Percentiles rank a stretch among this genome's conserved stretches.
phyloP scores from a whole-genome alignment of 2,113 vertebrate genomes.

The Naja naja region DNA sequence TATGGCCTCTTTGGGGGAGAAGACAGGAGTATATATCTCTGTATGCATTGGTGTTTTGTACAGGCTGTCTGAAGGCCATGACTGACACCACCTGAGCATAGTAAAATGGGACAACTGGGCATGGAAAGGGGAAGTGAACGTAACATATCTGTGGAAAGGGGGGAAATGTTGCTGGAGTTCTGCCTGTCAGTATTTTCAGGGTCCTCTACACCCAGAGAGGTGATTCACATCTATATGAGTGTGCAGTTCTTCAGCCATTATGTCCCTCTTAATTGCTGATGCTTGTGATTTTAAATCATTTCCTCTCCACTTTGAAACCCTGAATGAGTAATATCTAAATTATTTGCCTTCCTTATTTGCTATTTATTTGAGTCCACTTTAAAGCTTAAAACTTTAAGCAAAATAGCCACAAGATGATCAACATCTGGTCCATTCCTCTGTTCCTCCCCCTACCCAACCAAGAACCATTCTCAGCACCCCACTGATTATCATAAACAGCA shows the following conservation, averaged over 20 bases:
- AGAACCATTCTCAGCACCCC: neutral
- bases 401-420: neutral
- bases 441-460: fast-evolving
- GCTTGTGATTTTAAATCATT: constrained; percentile 26
- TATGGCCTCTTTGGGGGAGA: neutral
- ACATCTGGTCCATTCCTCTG: neutral
- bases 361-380: neutral
- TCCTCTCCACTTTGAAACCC: constrained; percentile 33
- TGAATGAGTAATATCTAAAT: neutral
- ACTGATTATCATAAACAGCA: neutral
- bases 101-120: neutral
- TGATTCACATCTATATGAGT: neutral
- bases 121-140: neutral
- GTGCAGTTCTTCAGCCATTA: constrained; percentile 5
- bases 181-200: constrained; percentile 29
- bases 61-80: neutral
- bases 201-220: neutral
- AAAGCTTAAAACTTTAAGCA: neutral
- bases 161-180: constrained; percentile 44
- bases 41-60: neutral
- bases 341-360: neutral
- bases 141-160: constrained; percentile 19
- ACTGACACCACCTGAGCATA: neutral
- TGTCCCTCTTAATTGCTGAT: neutral
- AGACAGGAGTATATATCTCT: neutral